A percentile compares a stretch with the other conserved stretches of the same genome.
phyloP scores from a whole-genome alignment of 2,888 invertebrate species.

The Macrosoma leucophasiata region DNA sequence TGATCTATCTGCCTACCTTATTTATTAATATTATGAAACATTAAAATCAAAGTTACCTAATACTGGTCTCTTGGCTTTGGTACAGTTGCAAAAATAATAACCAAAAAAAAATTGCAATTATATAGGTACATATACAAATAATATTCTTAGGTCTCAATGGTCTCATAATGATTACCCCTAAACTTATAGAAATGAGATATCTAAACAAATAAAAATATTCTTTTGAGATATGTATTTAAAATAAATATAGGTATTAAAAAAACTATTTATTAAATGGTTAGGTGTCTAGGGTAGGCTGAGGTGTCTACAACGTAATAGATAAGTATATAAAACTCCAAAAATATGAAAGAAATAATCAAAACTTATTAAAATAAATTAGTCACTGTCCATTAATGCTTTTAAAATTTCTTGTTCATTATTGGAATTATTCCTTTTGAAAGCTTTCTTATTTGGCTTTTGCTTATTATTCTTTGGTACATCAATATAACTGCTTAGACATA shows the following conservation, averaged over 20 bases:
- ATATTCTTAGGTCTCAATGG: no score
- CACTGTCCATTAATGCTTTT: slow-evolving; percentile 12
- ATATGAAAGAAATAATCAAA: slow-evolving; percentile 9
- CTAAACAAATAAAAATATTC: neutral
- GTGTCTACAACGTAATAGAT: slow-evolving; percentile 4
- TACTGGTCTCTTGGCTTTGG: neutral
- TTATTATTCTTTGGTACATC: slow-evolving; percentile 8
- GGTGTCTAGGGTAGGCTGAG: slow-evolving; percentile 3
- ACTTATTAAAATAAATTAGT: neutral
- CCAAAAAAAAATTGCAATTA: neutral
- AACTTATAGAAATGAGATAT: no score
- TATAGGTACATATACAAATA: slow-evolving; percentile 7
- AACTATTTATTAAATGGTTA: slow-evolving; percentile 6
- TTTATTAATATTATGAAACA: neutral
- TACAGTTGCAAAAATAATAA: neutral
- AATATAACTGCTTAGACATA: slow-evolving; percentile 8
- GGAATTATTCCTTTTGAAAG: slow-evolving; percentile 9
- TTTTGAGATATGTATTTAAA: neutral
- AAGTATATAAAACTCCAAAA: slow-evolving; percentile 7
- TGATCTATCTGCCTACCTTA: no score
- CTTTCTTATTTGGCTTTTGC: slow-evolving; percentile 8
- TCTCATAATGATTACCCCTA: no score
- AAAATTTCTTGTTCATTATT: slow-evolving; percentile 12
- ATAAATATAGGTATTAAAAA: neutral
- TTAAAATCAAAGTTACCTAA: slow-evolving; percentile 3